Percentiles rank a stretch among this genome's conserved stretches.
These are phyloP conservation scores for Acrocera orbiculus DNA, from an alignment of 2,888 invertebrate species.

Conservation along the genomic window DNA sequence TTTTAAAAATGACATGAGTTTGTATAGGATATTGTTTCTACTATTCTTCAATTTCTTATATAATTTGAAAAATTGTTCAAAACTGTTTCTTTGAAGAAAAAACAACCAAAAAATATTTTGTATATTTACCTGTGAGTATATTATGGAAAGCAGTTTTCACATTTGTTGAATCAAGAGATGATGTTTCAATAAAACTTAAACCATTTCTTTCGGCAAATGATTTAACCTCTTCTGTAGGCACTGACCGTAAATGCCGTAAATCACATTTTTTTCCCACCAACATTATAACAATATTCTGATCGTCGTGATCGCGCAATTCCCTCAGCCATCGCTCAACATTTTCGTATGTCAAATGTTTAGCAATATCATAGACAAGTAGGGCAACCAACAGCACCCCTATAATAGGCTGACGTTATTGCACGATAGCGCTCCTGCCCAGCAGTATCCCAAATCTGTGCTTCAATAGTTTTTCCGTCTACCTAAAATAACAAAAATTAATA, in stretches of 20 bases:
- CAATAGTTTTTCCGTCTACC: slow-evolving; percentile 98
- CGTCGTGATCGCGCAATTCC: slow-evolving; percentile 94
- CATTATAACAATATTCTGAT: slow-evolving; percentile 99
- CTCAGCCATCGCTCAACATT: slow-evolving; percentile 99
- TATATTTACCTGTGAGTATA: slow-evolving; percentile 76
- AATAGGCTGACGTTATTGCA: slow-evolving; percentile 96
- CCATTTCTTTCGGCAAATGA: slow-evolving; percentile 93
- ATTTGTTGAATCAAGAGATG: slow-evolving; percentile 98
- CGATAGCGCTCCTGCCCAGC: slow-evolving; percentile 94
- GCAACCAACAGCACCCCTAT: slow-evolving; percentile 99
- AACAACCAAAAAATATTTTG: too few species aligned
- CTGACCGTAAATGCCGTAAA: slow-evolving; percentile 87
- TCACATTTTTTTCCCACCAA: slow-evolving; percentile 95
- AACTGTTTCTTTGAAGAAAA: too few species aligned
- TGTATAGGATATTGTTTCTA: too few species aligned
- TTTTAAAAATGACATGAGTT: too few species aligned
- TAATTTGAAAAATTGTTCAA: too few species aligned
- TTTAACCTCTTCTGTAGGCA: slow-evolving; percentile 97
- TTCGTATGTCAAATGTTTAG: slow-evolving; percentile 97
- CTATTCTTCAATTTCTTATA: too few species aligned
- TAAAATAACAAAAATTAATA: slow-evolving; percentile 29
- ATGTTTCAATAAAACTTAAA: slow-evolving; percentile 97
- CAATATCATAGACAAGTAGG: slow-evolving; percentile 96
- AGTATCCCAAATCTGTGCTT: slow-evolving; percentile 99
- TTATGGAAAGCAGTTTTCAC: slow-evolving; percentile 99